Conservation (phyloP, 1,140 invertebrate species). For the Phymorhynchus buccinoides region DNA sequence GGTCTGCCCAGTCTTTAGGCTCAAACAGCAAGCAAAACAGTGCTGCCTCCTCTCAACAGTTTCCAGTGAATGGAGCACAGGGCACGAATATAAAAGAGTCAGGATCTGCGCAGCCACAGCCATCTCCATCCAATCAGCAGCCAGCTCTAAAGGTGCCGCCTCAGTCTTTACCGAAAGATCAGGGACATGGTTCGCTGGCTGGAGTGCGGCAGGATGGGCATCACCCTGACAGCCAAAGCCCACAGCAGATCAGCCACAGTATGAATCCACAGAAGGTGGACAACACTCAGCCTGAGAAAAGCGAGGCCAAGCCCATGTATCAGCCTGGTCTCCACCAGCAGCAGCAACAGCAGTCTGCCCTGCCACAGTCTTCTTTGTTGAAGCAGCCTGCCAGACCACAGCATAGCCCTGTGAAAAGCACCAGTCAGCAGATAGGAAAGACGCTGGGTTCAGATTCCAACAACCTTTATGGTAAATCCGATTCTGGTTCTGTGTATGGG, state of each 20-base stretch:
- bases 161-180: neutral
- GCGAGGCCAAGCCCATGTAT: neutral
- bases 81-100: neutral
- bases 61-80: neutral
- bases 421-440: neutral
- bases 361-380: neutral
- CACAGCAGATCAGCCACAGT: neutral
- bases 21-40: neutral
- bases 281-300: neutral
- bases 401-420: neutral
- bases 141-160: neutral
- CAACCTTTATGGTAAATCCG: neutral
- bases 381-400: neutral
- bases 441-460: neutral
- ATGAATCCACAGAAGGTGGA: neutral
- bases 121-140: neutral
- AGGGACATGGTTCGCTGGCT: too few species aligned
- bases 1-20: neutral
- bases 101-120: neutral
- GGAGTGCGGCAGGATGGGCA: neutral
- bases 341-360: neutral
- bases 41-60: neutral
- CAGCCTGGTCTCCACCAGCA: neutral
- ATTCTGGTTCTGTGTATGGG: neutral
- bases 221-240: neutral